Conservation (phyloP, 2,797 vertebrate genomes). For the Emys orbicularis region DNA sequence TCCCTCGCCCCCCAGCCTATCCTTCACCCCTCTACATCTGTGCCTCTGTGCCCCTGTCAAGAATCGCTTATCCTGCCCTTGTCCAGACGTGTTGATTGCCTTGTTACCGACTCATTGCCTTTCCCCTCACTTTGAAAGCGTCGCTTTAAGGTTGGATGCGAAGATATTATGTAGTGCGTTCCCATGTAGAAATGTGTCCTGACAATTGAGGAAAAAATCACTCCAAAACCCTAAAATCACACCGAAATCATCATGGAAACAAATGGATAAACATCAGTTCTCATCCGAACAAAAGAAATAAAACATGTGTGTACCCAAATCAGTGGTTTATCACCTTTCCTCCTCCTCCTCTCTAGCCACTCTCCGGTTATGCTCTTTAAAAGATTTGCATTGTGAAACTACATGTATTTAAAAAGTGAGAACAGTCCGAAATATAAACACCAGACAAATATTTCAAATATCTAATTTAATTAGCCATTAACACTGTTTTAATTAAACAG, state of each 20-base stretch:
- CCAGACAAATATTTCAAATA: conserved; percentile 34
- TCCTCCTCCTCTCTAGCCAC: neutral
- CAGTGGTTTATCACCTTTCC: neutral
- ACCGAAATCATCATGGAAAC: neutral
- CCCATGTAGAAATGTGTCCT: neutral
- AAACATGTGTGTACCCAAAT: neutral
- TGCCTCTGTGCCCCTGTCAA: neutral
- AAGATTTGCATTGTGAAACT: neutral
- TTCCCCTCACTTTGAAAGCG: neutral
- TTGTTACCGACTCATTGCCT: neutral
- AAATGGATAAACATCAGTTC: neutral
- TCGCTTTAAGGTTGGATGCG: no score
- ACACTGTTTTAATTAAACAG: conserved; percentile 39
- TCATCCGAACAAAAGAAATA: neutral
- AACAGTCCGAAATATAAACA: neutral
- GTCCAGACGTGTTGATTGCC: neutral
- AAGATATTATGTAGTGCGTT: neutral
- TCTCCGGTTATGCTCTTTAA: neutral
- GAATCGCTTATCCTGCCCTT: neutral
- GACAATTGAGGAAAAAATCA: neutral
- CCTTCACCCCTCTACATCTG: no score
- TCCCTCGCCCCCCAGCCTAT: neutral
- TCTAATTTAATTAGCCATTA: conserved; percentile 40
- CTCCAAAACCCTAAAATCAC: neutral
- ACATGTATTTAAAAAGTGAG: neutral